These are phyloP conservation scores for Hipparchia semele DNA, from an alignment of 2,888 invertebrate genomes.

Conservation along the genomic window DNA sequence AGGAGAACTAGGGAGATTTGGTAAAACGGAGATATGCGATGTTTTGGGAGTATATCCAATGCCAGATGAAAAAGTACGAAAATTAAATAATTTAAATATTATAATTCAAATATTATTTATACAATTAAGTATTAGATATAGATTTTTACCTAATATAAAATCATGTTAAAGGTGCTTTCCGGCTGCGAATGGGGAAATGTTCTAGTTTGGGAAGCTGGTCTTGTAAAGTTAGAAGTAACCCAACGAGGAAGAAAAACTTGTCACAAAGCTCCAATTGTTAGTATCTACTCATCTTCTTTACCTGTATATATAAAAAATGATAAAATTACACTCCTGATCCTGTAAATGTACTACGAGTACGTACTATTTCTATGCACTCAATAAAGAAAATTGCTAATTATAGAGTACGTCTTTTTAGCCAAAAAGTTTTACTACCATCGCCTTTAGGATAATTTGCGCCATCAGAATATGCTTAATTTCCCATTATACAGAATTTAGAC, in stretches of 20 bases:
- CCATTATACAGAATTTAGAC: too few species aligned
- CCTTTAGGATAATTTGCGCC: too few species aligned
- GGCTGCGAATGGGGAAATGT: constrained; percentile 97
- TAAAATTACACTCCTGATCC: too few species aligned
- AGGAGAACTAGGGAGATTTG: constrained; percentile 94
- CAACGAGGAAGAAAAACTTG: constrained; percentile 88
- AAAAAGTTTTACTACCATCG: too few species aligned
- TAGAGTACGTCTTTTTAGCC: too few species aligned
- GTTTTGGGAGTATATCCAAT: constrained; percentile 92
- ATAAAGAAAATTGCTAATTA: too few species aligned
- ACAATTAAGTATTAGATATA: too few species aligned
- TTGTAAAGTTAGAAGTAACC: constrained; percentile 93
- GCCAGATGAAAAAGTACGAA: constrained; percentile 91
- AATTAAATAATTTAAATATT: background rate
- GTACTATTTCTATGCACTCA: too few species aligned
- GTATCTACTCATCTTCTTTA: constrained; percentile 39
- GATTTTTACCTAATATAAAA: too few species aligned
- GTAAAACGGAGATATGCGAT: constrained; percentile 96
- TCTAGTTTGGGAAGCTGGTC: constrained; percentile 94
- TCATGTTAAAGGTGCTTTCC: constrained; percentile 85
- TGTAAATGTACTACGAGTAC: too few species aligned
- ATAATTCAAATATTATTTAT: too few species aligned
- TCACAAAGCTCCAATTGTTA: constrained; percentile 88
- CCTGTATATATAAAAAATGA: background rate
- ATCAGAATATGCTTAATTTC: too few species aligned